Conservation (phyloP, 2,797 vertebrate species). For the Melanotaenia parkinsoni region DNA sequence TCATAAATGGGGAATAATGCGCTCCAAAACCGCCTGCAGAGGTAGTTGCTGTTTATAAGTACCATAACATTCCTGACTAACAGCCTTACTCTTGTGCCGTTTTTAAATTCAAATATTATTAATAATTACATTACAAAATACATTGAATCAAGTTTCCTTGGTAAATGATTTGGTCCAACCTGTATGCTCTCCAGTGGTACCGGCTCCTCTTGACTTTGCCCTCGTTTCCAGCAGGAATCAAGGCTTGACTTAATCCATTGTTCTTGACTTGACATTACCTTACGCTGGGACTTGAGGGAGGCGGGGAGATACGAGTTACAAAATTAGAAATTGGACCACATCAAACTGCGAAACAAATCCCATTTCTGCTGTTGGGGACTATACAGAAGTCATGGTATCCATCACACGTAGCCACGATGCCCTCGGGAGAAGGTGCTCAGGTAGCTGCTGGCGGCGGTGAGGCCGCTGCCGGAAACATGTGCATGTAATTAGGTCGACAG, state of each 20-base stretch:
- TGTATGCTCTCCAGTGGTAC: constrained; percentile 34
- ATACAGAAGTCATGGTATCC: constrained; percentile 82
- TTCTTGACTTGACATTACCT: constrained; percentile 88
- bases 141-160: constrained; percentile 28
- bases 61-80: background rate
- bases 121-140: constrained; percentile 28
- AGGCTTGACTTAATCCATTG: constrained; percentile 82
- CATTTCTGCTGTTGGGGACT: constrained; percentile 82
- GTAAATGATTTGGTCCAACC: constrained; percentile 52
- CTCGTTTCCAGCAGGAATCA: constrained; percentile 79
- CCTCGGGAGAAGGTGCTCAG: constrained; percentile 80
- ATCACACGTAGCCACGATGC: constrained; percentile 83
- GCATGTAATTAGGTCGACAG: constrained; percentile 88
- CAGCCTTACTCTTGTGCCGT: background rate
- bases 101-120: constrained; percentile 22
- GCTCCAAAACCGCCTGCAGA: no score
- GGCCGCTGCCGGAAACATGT: constrained; percentile 83
- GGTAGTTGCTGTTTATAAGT: background rate
- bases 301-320: constrained; percentile 80
- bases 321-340: constrained; percentile 90
- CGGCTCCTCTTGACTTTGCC: constrained; percentile 74
- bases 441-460: constrained; percentile 75
- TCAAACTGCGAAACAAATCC: constrained; percentile 86
- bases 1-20: background rate
- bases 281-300: constrained; percentile 80